Evolutionary conservation across 2,888 invertebrate genomes (phyloP), one percentile per base, ranked within the genome.

Genomic region (Electrophaes corylata): DNA sequence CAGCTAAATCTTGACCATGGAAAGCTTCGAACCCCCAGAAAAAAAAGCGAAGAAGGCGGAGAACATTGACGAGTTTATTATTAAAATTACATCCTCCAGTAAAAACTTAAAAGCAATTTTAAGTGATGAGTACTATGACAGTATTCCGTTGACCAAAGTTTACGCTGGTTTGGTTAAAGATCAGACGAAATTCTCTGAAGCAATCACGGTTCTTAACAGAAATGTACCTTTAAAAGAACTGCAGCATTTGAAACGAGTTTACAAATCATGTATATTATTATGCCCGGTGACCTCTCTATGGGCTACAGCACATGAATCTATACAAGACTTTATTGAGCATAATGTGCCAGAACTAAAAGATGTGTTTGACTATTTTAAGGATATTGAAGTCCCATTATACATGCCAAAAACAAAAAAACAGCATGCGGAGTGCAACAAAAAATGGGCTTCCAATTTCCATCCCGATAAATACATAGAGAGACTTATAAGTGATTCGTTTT

Each of bases 371-470:
- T 85, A 92, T 57, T 89, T 94, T 3, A 88, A 89, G 68, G 79
- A 93, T 4, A 66, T 91, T 0, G 72, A 90, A 3, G 95, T 97
- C 0, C 94, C 96, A 0, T 78, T 86, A 18, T 71, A 73, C n/a
- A 80, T 93, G 5, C 95, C 96, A 0, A 93, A 92, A 74, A 92
- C 96, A 0, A 93, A 94, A 49, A 85, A 83, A 40, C 97, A 98
- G 73, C 95, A 94, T 71, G 86, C 92, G 0, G 83, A 88, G 64
- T 93, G 93, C 4, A 91, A 92, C 11, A 85, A 89, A 50, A 79
- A 93, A 40, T 98, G 98, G 98, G 95, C 97, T 0, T 94, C 96
- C 51, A 96, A 96, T 76, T 98, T 97, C 76, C 97, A 97, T 84
- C 95, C 95, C 0, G 94, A 97, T 73, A 93, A 94, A 60, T 93